A percentile compares a stretch with the other conserved stretches of the same genome.
phyloP scores from a whole-genome alignment of 2,113 vertebrate species.

The Petrocephalus microphthalmus region DNA sequence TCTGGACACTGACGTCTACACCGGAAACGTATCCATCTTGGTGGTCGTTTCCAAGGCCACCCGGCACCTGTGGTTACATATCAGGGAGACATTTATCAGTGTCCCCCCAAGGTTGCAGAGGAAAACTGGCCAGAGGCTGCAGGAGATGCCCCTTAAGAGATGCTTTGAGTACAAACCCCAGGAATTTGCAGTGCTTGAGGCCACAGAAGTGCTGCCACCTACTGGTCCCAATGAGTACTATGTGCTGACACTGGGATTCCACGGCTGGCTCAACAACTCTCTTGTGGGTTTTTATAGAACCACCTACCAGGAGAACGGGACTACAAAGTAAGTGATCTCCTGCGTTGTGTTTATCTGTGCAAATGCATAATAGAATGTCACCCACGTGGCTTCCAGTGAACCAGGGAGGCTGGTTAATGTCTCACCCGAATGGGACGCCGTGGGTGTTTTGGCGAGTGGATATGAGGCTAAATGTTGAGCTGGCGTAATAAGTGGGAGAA shows the following conservation, averaged over 20 bases:
- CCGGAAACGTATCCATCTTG: constrained; percentile 65
- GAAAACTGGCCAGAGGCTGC: neutral
- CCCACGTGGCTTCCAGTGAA: neutral
- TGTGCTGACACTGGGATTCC: constrained; percentile 73
- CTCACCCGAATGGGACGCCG: neutral
- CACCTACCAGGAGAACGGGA: constrained; percentile 67
- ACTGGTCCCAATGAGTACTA: constrained; percentile 45
- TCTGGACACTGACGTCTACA: constrained; percentile 70
- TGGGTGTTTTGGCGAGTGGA: neutral
- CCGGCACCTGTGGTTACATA: constrained; percentile 79
- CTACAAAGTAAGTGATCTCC: constrained; percentile 66
- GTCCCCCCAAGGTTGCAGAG: constrained; percentile 54
- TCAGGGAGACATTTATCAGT: constrained; percentile 74
- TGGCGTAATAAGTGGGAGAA: neutral
- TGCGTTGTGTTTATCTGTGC: neutral
- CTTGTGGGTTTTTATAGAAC: constrained; percentile 92
- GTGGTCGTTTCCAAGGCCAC: constrained; percentile 56
- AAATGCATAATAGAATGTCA: neutral
- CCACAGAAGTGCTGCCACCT: constrained; percentile 44
- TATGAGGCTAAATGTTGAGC: neutral
- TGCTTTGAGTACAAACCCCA: constrained; percentile 76
- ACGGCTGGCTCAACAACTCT: constrained; percentile 80
- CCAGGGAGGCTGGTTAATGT: neutral
- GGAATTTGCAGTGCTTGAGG: constrained; percentile 80
- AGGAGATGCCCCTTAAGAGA: constrained; percentile 48